A percentile compares a stretch with the other conserved stretches of the same genome.
Evolutionary conservation across 2,888 invertebrate genomes (phyloP).

Genomic region (Apamea anceps): DNA sequence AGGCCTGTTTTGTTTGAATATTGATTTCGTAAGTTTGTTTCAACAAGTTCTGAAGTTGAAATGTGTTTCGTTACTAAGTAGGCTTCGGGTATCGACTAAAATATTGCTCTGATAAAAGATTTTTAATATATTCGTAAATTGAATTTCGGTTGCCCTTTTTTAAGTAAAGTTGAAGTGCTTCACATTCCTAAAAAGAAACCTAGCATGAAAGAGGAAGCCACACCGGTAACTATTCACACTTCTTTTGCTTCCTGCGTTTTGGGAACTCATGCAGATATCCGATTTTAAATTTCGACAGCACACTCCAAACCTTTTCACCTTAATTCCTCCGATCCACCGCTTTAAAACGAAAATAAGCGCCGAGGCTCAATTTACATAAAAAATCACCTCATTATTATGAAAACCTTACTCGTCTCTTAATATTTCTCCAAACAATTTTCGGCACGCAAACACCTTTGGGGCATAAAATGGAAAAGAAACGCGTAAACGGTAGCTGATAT

Average conservation of each 20-base stretch:
- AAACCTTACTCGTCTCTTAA: constrained; percentile 72
- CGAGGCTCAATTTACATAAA: constrained; percentile 72
- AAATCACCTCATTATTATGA: constrained; percentile 72
- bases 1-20: constrained; percentile 65
- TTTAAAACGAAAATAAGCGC: constrained; percentile 57
- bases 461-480: constrained; percentile 69
- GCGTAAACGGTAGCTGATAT: constrained; percentile 82
- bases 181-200: not conserved
- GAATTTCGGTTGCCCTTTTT: not conserved
- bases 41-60: constrained; percentile 27
- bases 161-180: constrained; percentile 3
- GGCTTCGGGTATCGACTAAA: constrained; percentile 5
- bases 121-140: constrained; percentile 22
- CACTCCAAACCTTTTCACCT: constrained; percentile 29
- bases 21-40: constrained; percentile 58
- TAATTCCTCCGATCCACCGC: constrained; percentile 51
- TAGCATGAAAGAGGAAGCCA: constrained; percentile 10
- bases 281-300: constrained; percentile 31
- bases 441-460: constrained; percentile 83
- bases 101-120: constrained; percentile 15
- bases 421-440: constrained; percentile 82
- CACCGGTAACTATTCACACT: constrained; percentile 22
- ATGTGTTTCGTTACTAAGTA: constrained; percentile 20
- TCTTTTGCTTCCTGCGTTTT: constrained; percentile 41
- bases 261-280: constrained; percentile 36